phyloP scores from a whole-genome alignment of 2,888 invertebrate species.

The Campopleginae sp. region DNA sequence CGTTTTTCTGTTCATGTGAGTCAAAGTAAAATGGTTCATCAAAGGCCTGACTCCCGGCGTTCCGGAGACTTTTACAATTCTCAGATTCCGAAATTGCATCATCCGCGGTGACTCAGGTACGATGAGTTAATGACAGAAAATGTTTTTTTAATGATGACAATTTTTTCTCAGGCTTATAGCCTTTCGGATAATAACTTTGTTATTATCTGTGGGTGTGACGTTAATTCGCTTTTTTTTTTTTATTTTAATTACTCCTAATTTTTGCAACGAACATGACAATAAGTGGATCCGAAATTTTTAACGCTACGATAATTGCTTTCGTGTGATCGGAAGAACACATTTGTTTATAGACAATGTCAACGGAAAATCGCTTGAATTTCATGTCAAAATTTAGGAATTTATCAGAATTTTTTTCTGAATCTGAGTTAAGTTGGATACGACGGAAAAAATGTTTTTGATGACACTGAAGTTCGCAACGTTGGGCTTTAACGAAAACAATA shows the following conservation, averaged over 20 bases:
- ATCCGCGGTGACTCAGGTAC: neutral
- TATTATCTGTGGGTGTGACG: neutral
- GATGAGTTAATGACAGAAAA: slow-evolving; percentile 1
- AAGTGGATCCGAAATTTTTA: too few species aligned
- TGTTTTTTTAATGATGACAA: neutral
- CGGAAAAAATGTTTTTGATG: too few species aligned
- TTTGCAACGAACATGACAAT: neutral
- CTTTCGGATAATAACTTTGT: neutral
- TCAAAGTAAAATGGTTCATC: slow-evolving; percentile 2
- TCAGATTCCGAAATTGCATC: neutral
- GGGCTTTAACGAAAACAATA: too few species aligned
- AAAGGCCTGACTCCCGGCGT: neutral
- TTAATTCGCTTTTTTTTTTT: neutral
- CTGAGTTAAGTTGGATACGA: too few species aligned
- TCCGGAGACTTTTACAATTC: neutral
- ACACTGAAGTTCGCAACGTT: too few species aligned
- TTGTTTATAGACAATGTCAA: neutral
- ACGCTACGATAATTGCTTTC: neutral
- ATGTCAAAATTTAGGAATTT: neutral
- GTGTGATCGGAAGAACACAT: neutral
- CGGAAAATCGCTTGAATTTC: neutral
- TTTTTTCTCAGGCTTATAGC: neutral
- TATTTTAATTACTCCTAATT: neutral
- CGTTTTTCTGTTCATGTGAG: slow-evolving; percentile 10
- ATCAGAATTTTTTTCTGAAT: too few species aligned